These are phyloP conservation scores for Agrochola lota DNA, from an alignment of 2,888 invertebrate genomes.

Conservation along the genomic window DNA sequence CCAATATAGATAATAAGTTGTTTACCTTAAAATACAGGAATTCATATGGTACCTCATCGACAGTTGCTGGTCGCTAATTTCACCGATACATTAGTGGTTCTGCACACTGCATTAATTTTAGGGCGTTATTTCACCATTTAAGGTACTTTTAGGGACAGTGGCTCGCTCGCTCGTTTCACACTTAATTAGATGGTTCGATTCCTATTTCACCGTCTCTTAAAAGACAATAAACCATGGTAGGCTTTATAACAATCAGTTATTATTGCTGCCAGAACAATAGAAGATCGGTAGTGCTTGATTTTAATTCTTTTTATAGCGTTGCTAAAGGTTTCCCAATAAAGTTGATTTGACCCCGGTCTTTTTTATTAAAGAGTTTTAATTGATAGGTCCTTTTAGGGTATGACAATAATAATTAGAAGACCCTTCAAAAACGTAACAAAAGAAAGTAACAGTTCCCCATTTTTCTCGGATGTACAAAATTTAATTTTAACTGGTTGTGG, in stretches of 20 bases:
- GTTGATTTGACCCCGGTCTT: neutral
- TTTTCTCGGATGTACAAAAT: neutral
- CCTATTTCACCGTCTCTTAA: neutral
- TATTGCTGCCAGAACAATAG: conserved; percentile 3
- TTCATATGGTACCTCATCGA: neutral
- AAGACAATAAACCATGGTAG: neutral
- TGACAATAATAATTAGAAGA: neutral
- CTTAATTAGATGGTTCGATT: neutral
- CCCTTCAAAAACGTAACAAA: neutral
- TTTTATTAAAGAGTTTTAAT: conserved; percentile 3
- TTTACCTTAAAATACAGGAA: neutral
- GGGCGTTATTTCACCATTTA: neutral
- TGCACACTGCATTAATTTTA: conserved; percentile 8
- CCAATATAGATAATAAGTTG: neutral
- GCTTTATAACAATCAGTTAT: conserved; percentile 5
- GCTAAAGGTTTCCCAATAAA: neutral
- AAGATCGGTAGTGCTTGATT: neutral
- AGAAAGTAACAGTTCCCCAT: neutral
- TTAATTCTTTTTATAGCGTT: neutral
- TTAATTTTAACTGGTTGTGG: neutral
- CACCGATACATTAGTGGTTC: neutral
- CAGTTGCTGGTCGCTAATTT: neutral
- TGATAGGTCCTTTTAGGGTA: neutral
- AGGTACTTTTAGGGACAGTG: too few relatives aligned
- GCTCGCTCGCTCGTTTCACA: neutral